Percentiles rank a stretch among this genome's conserved stretches.
phyloP scores from a whole-genome alignment of 2,113 vertebrate species.

The Varanus salvator region DNA sequence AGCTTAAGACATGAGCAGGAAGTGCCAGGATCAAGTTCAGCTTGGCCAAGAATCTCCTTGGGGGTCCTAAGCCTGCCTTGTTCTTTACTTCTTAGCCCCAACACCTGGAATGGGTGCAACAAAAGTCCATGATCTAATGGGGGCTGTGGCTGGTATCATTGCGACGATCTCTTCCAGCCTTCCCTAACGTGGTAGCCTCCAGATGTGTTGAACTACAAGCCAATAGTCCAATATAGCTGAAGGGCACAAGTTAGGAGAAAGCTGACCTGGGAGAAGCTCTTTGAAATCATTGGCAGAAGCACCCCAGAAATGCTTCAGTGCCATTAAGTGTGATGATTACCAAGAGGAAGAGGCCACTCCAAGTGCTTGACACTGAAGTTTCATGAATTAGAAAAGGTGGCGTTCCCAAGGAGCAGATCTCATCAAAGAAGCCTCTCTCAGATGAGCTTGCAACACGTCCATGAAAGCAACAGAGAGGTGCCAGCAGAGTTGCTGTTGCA shows the following conservation, averaged over 20 bases:
- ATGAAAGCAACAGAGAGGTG: conserved; percentile 4
- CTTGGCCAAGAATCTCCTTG: background rate
- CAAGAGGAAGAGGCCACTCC: background rate
- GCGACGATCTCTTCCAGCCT: background rate
- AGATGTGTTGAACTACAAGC: background rate
- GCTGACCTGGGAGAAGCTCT: background rate
- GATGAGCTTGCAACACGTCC: background rate
- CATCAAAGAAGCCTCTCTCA: conserved; percentile 19
- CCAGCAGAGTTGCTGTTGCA: conserved; percentile 10
- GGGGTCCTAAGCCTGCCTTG: background rate
- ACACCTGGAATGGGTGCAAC: background rate
- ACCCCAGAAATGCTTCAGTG: background rate
- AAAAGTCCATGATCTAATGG: background rate
- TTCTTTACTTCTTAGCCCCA: background rate
- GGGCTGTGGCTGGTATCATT: background rate
- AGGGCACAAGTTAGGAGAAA: background rate
- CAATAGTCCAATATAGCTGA: background rate
- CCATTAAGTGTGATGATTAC: background rate
- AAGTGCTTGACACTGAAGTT: conserved; percentile 8
- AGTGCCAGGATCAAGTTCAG: background rate
- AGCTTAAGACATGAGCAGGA: background rate
- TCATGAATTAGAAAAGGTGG: background rate
- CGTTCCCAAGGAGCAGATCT: conserved; percentile 5
- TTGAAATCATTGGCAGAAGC: background rate
- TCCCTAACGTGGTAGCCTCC: no score